A percentile compares a stretch with the other conserved stretches of the same genome.
These are phyloP conservation scores for Lasioglossum figueresi DNA, from an alignment of 2,888 invertebrate genomes.

Conservation along the genomic window DNA sequence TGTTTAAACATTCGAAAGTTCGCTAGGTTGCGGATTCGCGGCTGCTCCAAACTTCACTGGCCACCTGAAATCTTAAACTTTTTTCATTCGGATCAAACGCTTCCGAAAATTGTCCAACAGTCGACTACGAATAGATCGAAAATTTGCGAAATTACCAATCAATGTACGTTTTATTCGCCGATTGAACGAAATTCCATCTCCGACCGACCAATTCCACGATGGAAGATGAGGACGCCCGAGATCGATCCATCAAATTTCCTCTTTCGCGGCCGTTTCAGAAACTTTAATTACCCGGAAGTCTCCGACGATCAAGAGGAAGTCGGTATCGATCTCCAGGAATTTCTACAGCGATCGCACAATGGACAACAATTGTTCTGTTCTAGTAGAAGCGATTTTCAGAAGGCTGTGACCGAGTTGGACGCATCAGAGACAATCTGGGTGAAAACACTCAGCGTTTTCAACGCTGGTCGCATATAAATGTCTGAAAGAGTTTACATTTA, in stretches of 20 bases:
- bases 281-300: constrained; percentile 21
- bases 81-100: not conserved
- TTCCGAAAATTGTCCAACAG: not conserved
- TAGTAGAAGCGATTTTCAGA: not conserved
- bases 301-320: not conserved
- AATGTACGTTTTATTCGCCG: not conserved
- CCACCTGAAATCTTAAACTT: not conserved
- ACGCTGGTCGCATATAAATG: not conserved
- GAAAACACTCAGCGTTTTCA: not conserved
- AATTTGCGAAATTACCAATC: not conserved
- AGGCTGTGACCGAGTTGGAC: not conserved
- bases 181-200: not conserved
- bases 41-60: not conserved
- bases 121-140: not conserved
- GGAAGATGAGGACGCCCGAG: not conserved
- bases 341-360: not conserved
- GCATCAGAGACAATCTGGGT: not conserved
- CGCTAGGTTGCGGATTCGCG: not conserved
- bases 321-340: not conserved
- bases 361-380: not conserved
- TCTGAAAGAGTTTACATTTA: not conserved
- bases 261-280: constrained; percentile 22
- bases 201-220: not conserved
- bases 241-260: not conserved
- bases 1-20: constrained; percentile 2